Evolutionary conservation across 2,888 invertebrate genomes (phyloP).

Genomic region (Argyresthia albistria): DNA sequence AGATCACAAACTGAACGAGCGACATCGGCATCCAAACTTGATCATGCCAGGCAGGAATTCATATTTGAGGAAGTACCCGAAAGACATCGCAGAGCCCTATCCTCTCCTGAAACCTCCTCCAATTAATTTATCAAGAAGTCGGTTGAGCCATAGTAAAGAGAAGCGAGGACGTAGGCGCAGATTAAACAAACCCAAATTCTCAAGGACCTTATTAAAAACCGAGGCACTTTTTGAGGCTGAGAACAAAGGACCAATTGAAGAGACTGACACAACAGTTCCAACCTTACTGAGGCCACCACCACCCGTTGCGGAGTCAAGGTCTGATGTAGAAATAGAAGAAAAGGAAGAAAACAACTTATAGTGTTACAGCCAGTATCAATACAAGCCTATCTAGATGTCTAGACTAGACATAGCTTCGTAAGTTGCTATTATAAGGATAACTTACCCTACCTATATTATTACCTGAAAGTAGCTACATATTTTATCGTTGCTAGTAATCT

Average conservation of each 20-base stretch:
- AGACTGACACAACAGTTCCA: constrained; percentile 28
- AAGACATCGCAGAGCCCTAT: constrained; percentile 47
- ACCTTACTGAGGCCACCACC: constrained; percentile 40
- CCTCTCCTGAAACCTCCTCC: constrained; percentile 60
- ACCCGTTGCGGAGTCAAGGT: constrained; percentile 35
- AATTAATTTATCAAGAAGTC: constrained; percentile 28
- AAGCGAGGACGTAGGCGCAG: constrained; percentile 40
- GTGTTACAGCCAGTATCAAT: neutral
- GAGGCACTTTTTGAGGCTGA: constrained; percentile 50
- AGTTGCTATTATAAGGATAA: too few species aligned
- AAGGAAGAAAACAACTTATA: constrained; percentile 10
- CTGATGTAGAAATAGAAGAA: constrained; percentile 20
- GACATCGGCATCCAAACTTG: constrained; percentile 40
- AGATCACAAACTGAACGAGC: constrained; percentile 18
- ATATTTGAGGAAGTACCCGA: constrained; percentile 44
- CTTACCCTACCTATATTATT: too few species aligned
- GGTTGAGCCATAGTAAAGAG: constrained; percentile 32
- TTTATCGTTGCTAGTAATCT: neutral
- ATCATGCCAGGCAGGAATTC: constrained; percentile 30
- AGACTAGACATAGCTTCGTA: too few species aligned
- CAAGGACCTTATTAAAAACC: constrained; percentile 35
- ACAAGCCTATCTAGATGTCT: too few species aligned
- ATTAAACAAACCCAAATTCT: constrained; percentile 35
- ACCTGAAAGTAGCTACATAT: too few species aligned
- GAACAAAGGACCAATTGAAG: constrained; percentile 22